A percentile compares a stretch with the other conserved stretches of the same genome.
phyloP scores from a whole-genome alignment of 2,113 vertebrate genomes.

The Labeo rohita region DNA sequence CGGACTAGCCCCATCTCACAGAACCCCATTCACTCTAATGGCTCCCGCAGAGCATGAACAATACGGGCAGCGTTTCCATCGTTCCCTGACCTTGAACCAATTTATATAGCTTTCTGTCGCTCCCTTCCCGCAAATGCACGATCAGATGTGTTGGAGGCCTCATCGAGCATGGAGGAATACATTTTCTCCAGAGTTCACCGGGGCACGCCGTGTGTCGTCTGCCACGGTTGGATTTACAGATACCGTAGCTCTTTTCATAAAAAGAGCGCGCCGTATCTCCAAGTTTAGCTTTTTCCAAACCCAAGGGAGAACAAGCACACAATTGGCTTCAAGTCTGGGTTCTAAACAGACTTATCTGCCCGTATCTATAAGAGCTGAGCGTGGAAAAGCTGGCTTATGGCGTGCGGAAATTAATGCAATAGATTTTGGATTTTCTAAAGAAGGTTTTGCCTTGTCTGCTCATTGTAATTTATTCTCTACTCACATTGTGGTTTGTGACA shows the following conservation, averaged over 20 bases:
- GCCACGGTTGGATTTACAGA: conserved; percentile 47
- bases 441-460: conserved; percentile 71
- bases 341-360: conserved; percentile 54
- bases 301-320: conserved; percentile 32
- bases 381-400: conserved; percentile 65
- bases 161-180: conserved; percentile 44
- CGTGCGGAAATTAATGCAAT: conserved; percentile 72
- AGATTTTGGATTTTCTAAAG: conserved; percentile 79
- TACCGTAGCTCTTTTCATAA: conserved; percentile 28
- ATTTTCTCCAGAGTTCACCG: conserved; percentile 54
- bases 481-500: conserved; percentile 81
- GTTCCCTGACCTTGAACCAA: conserved; percentile 64
- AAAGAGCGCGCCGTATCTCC: conserved; percentile 54
- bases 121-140: conserved; percentile 18
- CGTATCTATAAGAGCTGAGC: conserved; percentile 39
- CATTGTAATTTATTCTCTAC: conserved; percentile 74
- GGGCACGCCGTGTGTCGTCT: conserved; percentile 36
- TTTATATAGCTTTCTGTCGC: conserved; percentile 56
- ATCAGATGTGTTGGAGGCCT: conserved; percentile 22
- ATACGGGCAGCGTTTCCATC: conserved; percentile 50
- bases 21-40: conserved; percentile 67
- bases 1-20: conserved; percentile 60
- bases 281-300: conserved; percentile 48
- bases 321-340: conserved; percentile 54
- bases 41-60: conserved; percentile 56